Base-by-base conservation (phyloP, 2,113 vertebrate genomes). In the Cryptotis parvus region DNA sequence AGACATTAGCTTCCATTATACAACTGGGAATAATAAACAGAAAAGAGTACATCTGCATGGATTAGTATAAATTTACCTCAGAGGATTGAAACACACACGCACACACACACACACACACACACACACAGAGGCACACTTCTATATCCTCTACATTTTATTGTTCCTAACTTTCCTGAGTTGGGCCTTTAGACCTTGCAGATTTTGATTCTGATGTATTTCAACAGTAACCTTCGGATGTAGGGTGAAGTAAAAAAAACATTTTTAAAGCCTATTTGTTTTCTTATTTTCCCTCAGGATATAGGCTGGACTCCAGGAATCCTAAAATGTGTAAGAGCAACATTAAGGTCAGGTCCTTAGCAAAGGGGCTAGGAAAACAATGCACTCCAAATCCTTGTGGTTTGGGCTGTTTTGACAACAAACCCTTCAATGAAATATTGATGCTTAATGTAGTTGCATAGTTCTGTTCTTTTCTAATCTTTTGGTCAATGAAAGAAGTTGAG, bases 21-120 rank as follows among this genome's bases (percentile, higher is more conserved):
- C 93, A 94, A n/a, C 18, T 82, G 96, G 94, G 95, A 97, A 95
- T 95, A 90, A 95, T 97, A 87, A 93, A 92, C 89, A 97, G 83
- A 95, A 97, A 81, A 69, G 78, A 45, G 55, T 90, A 45, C 63
- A 94, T 95, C 94, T 95, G 52, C 95, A 91, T 75, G 76, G 88
- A 91, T 94, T 73, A 94, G 22, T 33, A 89, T 92, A 95, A 96
- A 86, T 96, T 96, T 94, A 87, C 92, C 89, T 92, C 83, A 76
- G 96, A 95, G 93, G 86, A 84, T 94, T 94, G 77, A 86, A 88
- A 96, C 92, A 92, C 82, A 94, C 82, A 88, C 83, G 87, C 41
- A 82, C 66, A 86, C 49, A 87, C 29, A 69, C 29, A 95, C 85
- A 92, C 82, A 88, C 79, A 89, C 41, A 78, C 72, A 86, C 49